A percentile compares a stretch with the other conserved stretches of the same genome.
Conservation (phyloP, 64 coral and sea anemone genomes). For the Porites australiensis region DNA sequence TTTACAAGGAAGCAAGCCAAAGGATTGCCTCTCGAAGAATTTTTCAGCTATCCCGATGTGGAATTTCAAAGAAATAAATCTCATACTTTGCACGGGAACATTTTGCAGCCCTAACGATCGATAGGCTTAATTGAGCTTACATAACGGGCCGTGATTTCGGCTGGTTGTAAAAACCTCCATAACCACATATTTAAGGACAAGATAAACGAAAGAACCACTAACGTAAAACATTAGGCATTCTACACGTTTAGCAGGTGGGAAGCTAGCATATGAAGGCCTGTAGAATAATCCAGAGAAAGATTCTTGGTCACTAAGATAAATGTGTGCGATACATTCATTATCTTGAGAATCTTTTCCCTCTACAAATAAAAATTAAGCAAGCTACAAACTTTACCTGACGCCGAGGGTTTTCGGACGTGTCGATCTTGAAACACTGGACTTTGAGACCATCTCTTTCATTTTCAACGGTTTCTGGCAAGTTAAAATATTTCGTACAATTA, state of each 20-base stretch:
- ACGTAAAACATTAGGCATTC: not conserved
- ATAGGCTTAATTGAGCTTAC: not conserved
- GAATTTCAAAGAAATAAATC: not conserved
- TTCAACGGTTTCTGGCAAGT: constrained; percentile 14
- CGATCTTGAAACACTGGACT: constrained; percentile 63
- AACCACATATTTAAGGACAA: not conserved
- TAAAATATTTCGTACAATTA: constrained; percentile 55
- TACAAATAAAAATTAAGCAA: too few relatives aligned
- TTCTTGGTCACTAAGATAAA: too few relatives aligned
- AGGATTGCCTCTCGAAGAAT: not conserved
- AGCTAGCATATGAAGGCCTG: not conserved
- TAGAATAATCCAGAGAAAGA: constrained; percentile 4
- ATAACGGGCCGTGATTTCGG: not conserved
- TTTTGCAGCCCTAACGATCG: not conserved
- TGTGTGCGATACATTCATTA: too few relatives aligned
- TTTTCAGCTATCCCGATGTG: not conserved
- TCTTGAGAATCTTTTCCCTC: too few relatives aligned
- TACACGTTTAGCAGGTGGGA: not conserved
- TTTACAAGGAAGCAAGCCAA: constrained; percentile 12
- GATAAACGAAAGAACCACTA: constrained; percentile 1
- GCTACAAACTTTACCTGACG: constrained; percentile 13
- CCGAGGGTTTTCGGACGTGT: not conserved
- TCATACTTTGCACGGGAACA: not conserved
- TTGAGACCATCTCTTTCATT: constrained; percentile 30
- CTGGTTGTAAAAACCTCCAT: constrained; percentile 1